Conservation (phyloP, 2,113 vertebrate species). For the Poeciliopsis retropinna region DNA sequence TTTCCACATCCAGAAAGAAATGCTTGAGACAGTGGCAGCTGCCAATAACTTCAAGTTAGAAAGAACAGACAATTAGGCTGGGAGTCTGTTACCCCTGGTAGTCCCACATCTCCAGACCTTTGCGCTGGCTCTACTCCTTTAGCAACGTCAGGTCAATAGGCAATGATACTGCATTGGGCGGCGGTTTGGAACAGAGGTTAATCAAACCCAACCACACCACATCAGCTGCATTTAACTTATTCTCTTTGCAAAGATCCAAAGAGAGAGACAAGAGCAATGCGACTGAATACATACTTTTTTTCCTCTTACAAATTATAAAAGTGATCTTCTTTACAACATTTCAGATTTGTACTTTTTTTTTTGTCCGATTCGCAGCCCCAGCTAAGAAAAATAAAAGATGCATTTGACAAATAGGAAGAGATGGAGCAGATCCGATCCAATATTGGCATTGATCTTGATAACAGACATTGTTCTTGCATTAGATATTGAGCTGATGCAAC, state of each 20-base stretch:
- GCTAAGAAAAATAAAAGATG: not conserved
- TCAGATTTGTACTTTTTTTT: not conserved
- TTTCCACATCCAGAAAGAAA: constrained; percentile 82
- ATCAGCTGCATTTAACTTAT: constrained; percentile 57
- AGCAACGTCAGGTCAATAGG: constrained; percentile 87
- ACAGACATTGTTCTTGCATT: no score
- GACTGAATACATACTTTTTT: constrained; percentile 15
- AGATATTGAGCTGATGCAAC: no score
- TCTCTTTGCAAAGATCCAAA: constrained; percentile 57
- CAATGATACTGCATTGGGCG: constrained; percentile 80
- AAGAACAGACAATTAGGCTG: constrained; percentile 86
- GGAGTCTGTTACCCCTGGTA: constrained; percentile 74
- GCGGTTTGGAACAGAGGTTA: constrained; percentile 75
- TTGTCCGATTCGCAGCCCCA: no score
- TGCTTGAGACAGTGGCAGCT: constrained; percentile 85
- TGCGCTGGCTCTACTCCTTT: constrained; percentile 77
- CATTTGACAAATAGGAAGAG: not conserved
- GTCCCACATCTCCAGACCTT: constrained; percentile 86
- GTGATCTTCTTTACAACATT: not conserved
- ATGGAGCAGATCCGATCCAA: no score
- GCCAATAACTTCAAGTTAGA: constrained; percentile 87
- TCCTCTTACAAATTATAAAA: constrained; percentile 5
- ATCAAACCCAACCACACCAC: constrained; percentile 71
- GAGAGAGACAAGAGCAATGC: constrained; percentile 18
- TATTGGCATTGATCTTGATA: no score